Conservation (phyloP, 2,888 invertebrate genomes). For the Cheiracanthium punctorium region DNA sequence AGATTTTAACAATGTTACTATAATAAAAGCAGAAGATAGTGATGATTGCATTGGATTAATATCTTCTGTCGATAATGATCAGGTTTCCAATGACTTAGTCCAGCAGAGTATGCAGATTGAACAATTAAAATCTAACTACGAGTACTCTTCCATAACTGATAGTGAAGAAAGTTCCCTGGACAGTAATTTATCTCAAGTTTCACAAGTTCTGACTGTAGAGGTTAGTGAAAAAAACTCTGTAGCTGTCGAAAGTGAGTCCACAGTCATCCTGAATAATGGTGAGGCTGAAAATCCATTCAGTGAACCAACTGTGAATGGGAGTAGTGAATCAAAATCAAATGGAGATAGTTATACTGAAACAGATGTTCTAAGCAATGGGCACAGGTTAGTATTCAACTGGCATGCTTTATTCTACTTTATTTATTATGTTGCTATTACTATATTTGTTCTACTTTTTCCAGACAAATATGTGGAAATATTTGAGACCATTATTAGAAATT, state of each 20-base stretch:
- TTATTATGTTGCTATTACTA: neutral
- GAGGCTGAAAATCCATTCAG: slow-evolving; percentile 32
- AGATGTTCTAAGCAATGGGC: slow-evolving; percentile 53
- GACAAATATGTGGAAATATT: neutral
- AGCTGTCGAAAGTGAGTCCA: slow-evolving; percentile 31
- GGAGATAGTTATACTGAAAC: slow-evolving; percentile 31
- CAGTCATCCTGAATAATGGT: slow-evolving; percentile 25
- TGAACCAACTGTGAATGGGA: slow-evolving; percentile 11
- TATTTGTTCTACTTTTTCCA: neutral
- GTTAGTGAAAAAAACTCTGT: neutral
- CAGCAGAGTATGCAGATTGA: slow-evolving; percentile 30
- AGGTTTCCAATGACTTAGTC: slow-evolving; percentile 41
- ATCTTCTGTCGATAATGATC: slow-evolving; percentile 57
- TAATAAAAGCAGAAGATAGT: slow-evolving; percentile 42
- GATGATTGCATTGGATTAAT: slow-evolving; percentile 49
- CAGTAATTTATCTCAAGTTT: slow-evolving; percentile 66
- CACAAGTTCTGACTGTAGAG: slow-evolving; percentile 54
- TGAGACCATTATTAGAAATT: neutral
- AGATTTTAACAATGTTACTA: slow-evolving; percentile 39
- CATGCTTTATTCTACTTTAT: neutral
- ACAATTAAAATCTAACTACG: slow-evolving; percentile 46
- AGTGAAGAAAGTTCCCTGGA: slow-evolving; percentile 68
- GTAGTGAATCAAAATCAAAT: slow-evolving; percentile 35
- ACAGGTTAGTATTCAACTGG: slow-evolving; percentile 37
- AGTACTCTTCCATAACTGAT: slow-evolving; percentile 56